Evolutionary conservation across 2,113 vertebrate species (phyloP), one percentile per base, ranked within the genome.

Genomic region (Leucoraja erinaceus): DNA sequence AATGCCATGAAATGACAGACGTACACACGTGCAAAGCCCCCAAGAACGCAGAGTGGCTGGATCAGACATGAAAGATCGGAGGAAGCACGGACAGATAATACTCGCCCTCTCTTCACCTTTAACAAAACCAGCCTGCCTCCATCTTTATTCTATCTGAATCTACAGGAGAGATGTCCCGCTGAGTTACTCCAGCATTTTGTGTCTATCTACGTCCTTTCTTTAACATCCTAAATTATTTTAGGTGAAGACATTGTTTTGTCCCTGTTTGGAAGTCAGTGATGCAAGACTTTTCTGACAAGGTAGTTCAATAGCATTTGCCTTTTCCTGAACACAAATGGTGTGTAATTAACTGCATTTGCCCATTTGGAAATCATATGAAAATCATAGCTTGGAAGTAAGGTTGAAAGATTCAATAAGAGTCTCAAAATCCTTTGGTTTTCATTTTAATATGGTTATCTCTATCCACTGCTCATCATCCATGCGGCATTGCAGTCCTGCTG

Each of bases 1-100:
- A 98, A 97, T 99, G 98, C 94, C 96, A 97, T 1, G 97, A 98
- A 74, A 97, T 97, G 94, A 95, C 98, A 33, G 98, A 99, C 0
- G 94, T 99, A 93, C 98, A 98, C 96, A 99, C 98, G 1, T 99
- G 98, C 94, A 99, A 99, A 93, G 96, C 96, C 0, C 97, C 97
- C 0, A 98, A 97, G 94, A 97, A 95, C 0, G 31, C 93, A 0
- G 94, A 86, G 75, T 97, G 96, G 96, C 94, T 66, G n/a, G 93
- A 94, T n/a, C 94, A 90, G 5, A 56, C 76, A n/a, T 88, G 31
- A 54, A 75, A 56, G n/a, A 28, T 63, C 77, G 78, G 61, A 38
- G 68, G 8, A 77, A 31, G 22, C 20, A 83, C 18, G n/a, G 83
- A 66, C 83, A 63, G 83, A 63, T 4, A 63, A 88, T 18, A 2